Conservation (phyloP, 2,888 invertebrate genomes). For the Unio delphinus region DNA sequence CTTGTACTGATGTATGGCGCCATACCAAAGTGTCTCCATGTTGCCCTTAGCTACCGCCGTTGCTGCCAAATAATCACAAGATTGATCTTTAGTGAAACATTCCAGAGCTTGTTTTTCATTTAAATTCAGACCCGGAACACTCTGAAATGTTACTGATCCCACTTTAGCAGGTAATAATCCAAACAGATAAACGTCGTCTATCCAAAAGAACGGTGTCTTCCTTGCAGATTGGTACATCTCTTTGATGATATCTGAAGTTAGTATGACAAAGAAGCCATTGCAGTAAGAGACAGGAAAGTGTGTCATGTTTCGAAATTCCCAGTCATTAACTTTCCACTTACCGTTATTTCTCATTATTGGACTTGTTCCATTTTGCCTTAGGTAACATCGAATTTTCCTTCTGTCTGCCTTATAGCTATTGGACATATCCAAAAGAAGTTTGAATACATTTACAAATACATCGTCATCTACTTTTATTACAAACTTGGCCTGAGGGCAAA, state of each 20-base stretch:
- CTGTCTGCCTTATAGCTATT: constrained; percentile 34
- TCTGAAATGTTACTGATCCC: constrained; percentile 40
- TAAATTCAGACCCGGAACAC: constrained; percentile 87
- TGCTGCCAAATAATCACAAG: constrained; percentile 40
- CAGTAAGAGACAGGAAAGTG: constrained; percentile 65
- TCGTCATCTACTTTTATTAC: constrained; percentile 61
- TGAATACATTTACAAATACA: constrained; percentile 58
- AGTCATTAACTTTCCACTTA: constrained; percentile 54
- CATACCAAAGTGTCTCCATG: constrained; percentile 48
- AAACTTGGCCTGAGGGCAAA: constrained; percentile 47
- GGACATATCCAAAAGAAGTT: constrained; percentile 40
- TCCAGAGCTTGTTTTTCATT: constrained; percentile 72
- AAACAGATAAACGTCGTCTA: constrained; percentile 68
- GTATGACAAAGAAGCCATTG: constrained; percentile 61
- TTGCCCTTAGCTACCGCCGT: constrained; percentile 37
- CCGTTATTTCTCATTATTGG: constrained; percentile 41
- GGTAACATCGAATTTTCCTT: constrained; percentile 47
- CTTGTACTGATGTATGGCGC: constrained; percentile 34
- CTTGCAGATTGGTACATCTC: constrained; percentile 56
- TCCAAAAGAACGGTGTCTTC: constrained; percentile 68
- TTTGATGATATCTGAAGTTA: constrained; percentile 56
- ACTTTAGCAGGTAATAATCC: constrained; percentile 64
- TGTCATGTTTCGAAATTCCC: constrained; percentile 52
- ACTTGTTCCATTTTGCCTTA: constrained; percentile 47
- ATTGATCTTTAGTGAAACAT: constrained; percentile 36